Percentiles rank a stretch among this genome's conserved stretches.
These are phyloP conservation scores for Eupithecia subfuscata DNA, from an alignment of 2,888 invertebrate species.

Conservation along the genomic window DNA sequence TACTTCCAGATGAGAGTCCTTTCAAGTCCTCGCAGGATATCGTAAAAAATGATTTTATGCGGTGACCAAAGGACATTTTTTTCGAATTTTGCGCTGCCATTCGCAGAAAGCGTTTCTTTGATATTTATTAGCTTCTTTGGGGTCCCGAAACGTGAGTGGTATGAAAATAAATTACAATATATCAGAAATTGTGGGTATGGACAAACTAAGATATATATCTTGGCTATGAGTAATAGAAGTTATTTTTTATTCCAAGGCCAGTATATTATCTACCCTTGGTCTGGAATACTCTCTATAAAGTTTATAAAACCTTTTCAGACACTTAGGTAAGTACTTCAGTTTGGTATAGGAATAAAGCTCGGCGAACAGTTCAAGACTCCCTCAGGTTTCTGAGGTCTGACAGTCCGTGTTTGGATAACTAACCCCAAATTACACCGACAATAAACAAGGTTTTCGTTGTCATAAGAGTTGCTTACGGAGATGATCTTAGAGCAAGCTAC, in stretches of 20 bases:
- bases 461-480: not conserved
- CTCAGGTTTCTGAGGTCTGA: not conserved
- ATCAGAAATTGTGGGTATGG: conserved; percentile 3
- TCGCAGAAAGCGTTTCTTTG: conserved; percentile 40
- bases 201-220: not conserved
- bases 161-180: conserved; percentile 12
- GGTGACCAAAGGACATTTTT: conserved; percentile 49
- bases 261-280: not conserved
- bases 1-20: conserved; percentile 51
- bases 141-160: conserved; percentile 13
- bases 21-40: conserved; percentile 45
- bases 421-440: not conserved
- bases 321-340: not conserved
- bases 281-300: not conserved
- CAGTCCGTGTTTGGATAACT: not conserved
- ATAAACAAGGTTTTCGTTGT: not conserved
- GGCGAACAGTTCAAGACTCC: not conserved
- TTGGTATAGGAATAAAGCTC: not conserved
- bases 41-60: conserved; percentile 63
- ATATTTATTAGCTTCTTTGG: conserved; percentile 36
- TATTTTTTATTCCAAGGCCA: not conserved
- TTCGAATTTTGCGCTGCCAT: conserved; percentile 48
- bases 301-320: too few species aligned
- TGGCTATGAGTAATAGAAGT: not conserved
- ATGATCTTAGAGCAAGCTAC: not conserved